Base-by-base conservation (phyloP, 2,888 invertebrate genomes). In the Diadromus collaris region DNA sequence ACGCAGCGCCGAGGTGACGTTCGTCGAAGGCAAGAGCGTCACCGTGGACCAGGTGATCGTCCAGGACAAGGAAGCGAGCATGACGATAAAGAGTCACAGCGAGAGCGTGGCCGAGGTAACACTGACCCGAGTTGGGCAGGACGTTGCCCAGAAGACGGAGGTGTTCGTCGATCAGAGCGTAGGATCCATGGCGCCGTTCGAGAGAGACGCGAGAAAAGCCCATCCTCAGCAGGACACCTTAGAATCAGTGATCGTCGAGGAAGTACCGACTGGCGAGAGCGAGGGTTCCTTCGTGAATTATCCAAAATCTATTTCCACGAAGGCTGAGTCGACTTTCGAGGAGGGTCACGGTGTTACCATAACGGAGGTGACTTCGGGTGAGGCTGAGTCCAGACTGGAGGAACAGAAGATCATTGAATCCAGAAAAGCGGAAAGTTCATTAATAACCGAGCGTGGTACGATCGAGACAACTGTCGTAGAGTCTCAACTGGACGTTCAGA, bases 321-420 rank as follows among this genome's bases (percentile, higher is more conserved):
- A 89, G 5, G 91, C 91, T 44, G 80, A 90, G 5, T 82, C 89
- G 9, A 85, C 88, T 54, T 89, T 92, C 71, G 90, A 90, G 67
- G 88, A 89, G 60, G 89, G 92, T 54, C 92, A 94, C 88, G 92
- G 94, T 81, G 82, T 94, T 16, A 91, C 93, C 19, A 92, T 93
- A 6, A 93, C 93, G 61, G 92, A 92, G 78, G 91, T 93, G 46
- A 92, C 92, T 81, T 88, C 92, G 3, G 92, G 92, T 61, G 93
- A 94, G 79, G 92, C 92, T 85, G 95, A 95, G 90, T 91, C 90
- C 58, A 85, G 89, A 54, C 90, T 94, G 16, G 86, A 90, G 16
- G 90, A 89, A 19, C 86, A 88, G 56, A 88, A 89, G 76, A 86
- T 89, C 79, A 88, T 91, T 3, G 82, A 76, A 9, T 79, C 82